Base-by-base conservation (phyloP, 1,140 invertebrate genomes). In the Triops cancriformis region DNA sequence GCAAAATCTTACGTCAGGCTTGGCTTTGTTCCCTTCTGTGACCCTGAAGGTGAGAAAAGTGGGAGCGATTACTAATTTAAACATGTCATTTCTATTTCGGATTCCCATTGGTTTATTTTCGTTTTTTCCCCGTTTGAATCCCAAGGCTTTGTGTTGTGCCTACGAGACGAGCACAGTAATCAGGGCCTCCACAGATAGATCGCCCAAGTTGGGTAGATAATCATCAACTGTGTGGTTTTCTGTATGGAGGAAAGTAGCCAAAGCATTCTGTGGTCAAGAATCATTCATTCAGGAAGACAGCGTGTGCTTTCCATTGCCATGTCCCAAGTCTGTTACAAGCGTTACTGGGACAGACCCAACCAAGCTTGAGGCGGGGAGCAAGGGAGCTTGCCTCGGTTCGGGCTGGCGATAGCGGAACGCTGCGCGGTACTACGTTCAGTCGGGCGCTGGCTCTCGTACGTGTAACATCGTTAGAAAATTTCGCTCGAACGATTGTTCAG, bases 391-490 rank as follows among this genome's bases (percentile, higher is more conserved):
- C 10, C 51, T 23, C 18, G n/a, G 51, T 23, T 64, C 23, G 18
- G 51, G 6, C 31, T 18, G n/a, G 18, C 51, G 51, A 64, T 64
- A 64, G n/a, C 51, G 14, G 23, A 23, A 14, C 23, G 51, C 51
- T 23, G 23, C 18, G 6, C 51, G 1, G 51, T 18, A 5, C 18
- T n/a, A 18, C 14, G 51, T 23, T 64, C 51, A 64, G 51, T 64
- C 51, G 51, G 51, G 51, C 51, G 51, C 51, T 64, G 51, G 51
- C 51, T 64, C n/a, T 64, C 51, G 51, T 64, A 18, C 51, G 51
- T 64, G 51, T 10, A 64, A 64, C 51, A 64, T 23, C 23, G 51
- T 64, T 64, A 12, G 51, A 23, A 64, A 64, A 64, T 10, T 23
- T 64, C 51, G 4, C 51, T 23, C 51, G 51, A 64, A 64, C 10